Percentiles rank a stretch among this genome's conserved stretches.
Conservation (phyloP, 2,113 vertebrate species). For the Cyphomyrus discorhynchus region DNA sequence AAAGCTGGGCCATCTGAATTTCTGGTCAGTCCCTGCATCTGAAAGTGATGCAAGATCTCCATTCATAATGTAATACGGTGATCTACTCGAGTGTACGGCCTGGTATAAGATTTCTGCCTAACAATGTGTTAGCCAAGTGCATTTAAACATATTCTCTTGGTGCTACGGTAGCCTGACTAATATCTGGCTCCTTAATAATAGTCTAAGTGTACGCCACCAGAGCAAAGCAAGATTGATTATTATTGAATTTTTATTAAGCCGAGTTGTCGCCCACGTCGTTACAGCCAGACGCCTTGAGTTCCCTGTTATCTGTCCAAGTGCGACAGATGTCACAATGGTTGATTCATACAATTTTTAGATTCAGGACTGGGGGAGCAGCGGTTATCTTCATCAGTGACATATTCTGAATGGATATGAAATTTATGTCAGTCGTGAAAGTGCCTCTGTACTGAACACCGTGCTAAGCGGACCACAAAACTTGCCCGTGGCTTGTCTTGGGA, state of each 20-base stretch:
- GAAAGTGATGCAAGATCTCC: neutral
- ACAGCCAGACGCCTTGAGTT: neutral
- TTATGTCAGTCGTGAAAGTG: conserved; percentile 1
- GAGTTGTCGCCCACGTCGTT: neutral
- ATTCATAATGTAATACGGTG: neutral
- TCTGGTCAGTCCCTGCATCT: neutral
- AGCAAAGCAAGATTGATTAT: neutral
- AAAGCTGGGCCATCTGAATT: neutral
- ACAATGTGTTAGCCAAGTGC: neutral
- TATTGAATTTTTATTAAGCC: neutral
- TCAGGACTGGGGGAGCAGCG: neutral
- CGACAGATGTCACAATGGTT: neutral
- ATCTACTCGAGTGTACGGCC: neutral
- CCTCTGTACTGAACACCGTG: neutral
- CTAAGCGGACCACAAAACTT: neutral
- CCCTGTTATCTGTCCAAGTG: neutral
- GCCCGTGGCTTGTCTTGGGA: neutral
- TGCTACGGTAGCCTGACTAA: neutral
- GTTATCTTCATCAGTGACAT: neutral
- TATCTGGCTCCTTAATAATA: neutral
- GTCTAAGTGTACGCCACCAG: neutral
- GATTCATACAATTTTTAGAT: conserved; percentile 1
- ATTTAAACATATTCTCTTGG: neutral
- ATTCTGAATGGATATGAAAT: conserved; percentile 1
- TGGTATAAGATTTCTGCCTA: neutral